Evolutionary conservation across 2,113 vertebrate genomes (phyloP), one percentile per base, ranked within the genome.

Genomic region (Phrynocephalus versicolor): DNA sequence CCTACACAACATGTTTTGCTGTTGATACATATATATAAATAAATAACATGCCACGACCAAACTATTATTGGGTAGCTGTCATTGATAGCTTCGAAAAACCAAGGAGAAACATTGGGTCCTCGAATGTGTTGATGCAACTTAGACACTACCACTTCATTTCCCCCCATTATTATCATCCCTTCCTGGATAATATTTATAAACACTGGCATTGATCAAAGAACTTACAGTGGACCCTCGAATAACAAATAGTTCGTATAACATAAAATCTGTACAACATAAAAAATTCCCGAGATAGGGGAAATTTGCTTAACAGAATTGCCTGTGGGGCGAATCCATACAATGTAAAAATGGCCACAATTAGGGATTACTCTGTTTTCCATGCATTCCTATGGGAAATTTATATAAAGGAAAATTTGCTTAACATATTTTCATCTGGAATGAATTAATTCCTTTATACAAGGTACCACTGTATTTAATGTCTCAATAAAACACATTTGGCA

Each of bases 1-100:
- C 7, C 5, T 30, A 30, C 27, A 25, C 23, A 65, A 10, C 7
- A 67, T 2, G 30, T 25, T 51, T 10, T n/a, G 64, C 25, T 67
- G 8, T 67, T 67, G 30, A 12, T 30, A n/a, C 55, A 55, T 75
- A 55, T 76, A n/a, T n/a, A n/a, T n/a, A 27, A 13, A 55, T 91
- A 82, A 83, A 73, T 79, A 85, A 83, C 25, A 15, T 21, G n/a
- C 16, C n/a, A n/a, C n/a, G n/a, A n/a, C n/a, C n/a, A n/a, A 8
- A 2, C 45, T 51, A 51, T 21, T 9, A 41, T 69, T 33, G 67
- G 16, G 58, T 41, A 39, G 23, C 25, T 5, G 2, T 39, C 33
- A 15, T 45, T 45, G 1, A 33, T 3, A 51, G 45, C 45, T 51
- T 51, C 45, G 5, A 51, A 69, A 41, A 55, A 51, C 16, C 45